Evolutionary conservation across 2,888 invertebrate species (phyloP).

Genomic region (Cheilosia soror): DNA sequence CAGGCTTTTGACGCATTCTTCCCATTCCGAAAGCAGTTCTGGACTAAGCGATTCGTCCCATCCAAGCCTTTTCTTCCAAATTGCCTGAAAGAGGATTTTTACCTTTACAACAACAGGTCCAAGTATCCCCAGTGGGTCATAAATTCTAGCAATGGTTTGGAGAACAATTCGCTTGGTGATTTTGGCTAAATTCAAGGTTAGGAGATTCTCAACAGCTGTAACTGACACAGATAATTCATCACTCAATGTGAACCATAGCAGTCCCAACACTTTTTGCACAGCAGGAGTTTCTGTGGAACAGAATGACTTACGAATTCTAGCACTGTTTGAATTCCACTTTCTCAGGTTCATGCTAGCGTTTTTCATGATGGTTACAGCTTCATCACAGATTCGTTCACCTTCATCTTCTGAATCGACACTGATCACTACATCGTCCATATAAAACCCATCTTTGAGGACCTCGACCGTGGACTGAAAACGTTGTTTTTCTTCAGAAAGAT

Average conservation of each 20-base stretch:
- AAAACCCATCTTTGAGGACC: conserved; percentile 11
- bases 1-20: background rate
- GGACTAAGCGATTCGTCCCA: background rate
- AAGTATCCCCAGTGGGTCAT: conserved; percentile 6
- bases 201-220: background rate
- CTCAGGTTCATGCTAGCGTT: conserved; percentile 7
- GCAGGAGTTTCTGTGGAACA: background rate
- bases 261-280: conserved; percentile 7
- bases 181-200: background rate
- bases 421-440: conserved; percentile 20
- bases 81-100: conserved; percentile 21
- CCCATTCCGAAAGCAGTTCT: conserved; percentile 6
- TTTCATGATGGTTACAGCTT: conserved; percentile 2
- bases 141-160: conserved; percentile 1
- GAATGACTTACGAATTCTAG: background rate
- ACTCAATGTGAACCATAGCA: background rate
- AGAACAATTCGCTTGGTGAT: conserved; percentile 9
- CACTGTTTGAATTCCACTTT: conserved; percentile 15
- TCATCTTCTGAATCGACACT: conserved; percentile 9
- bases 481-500: background rate
- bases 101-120: background rate
- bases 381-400: background rate
- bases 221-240: conserved; percentile 13
- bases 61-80: conserved; percentile 4
- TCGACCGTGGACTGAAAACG: conserved; percentile 15